Evolutionary conservation across 2,113 vertebrate species (phyloP), one percentile per base, ranked within the genome.

Genomic region (Petaurus breviceps): DNA sequence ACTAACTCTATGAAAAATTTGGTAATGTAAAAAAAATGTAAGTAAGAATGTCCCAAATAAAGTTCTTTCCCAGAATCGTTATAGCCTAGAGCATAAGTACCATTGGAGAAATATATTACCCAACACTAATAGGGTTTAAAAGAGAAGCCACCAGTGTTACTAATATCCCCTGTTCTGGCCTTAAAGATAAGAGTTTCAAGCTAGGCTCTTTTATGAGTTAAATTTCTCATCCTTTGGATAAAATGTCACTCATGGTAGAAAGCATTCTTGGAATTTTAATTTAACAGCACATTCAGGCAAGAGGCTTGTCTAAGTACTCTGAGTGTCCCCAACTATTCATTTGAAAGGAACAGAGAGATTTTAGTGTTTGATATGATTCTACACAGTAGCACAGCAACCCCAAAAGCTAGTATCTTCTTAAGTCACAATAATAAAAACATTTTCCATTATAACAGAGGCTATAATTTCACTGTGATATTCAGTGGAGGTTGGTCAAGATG

Each of bases 91-190:
- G 92, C 96, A 90, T 95, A 96, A 97, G 95, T 55, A 0, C 68
- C 95, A 91, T n/a, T 93, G 92, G 68, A 97, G 92, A 98, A 98
- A 98, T 96, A 96, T 97, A 98, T 98, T 98, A 97, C 97, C 96
- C 96, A 97, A 93, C 43, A 91, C 93, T 98, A 97, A 98, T 52
- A 97, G 96, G 96, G 97, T 98, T 98, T 98, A 97, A 93, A 97
- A 97, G 97, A 96, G 97, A 97, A 98, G 97, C 97, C 96, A 97
- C 77, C 93, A 92, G 95, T 97, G 97, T 98, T 96, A 96, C 97
- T 98, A 98, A 98, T 97, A 98, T 92, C 95, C 94, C 94, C 89
- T 98, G 96, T 98, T 98, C 98, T 98, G 98, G 97, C 89, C 96
- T 94, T 94, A 4, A 26, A 98, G 98, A 98, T 98, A 98, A 98